Conservation (phyloP, 2,888 invertebrate species). For the Lasioglossum oenotherae region DNA sequence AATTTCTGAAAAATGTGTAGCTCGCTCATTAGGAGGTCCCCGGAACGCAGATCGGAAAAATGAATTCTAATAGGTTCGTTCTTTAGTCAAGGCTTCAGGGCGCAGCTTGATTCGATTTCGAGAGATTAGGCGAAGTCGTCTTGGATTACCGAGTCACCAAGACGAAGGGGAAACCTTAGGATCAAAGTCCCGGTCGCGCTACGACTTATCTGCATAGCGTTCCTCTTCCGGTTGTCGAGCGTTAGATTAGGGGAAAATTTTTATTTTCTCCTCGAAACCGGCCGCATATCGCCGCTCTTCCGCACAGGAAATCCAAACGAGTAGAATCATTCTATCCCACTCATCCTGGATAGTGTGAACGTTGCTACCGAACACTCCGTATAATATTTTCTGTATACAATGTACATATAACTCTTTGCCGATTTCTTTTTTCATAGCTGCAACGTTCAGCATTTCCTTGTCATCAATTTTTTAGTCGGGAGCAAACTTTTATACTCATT, state of each 20-base stretch:
- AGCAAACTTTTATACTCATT: no score
- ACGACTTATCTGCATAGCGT: constrained; percentile 68
- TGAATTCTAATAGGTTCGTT: constrained; percentile 46
- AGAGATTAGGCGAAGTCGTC: constrained; percentile 72
- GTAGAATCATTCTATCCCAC: constrained; percentile 2
- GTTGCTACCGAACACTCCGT: background rate
- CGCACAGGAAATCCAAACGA: background rate
- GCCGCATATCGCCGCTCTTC: background rate
- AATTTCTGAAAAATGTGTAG: background rate
- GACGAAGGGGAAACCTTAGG: constrained; percentile 81
- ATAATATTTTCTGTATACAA: background rate
- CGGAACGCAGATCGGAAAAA: background rate
- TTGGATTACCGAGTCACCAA: constrained; percentile 79
- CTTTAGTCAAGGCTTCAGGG: constrained; percentile 65
- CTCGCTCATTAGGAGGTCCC: no score
- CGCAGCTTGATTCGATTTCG: constrained; percentile 68
- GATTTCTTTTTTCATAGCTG: background rate
- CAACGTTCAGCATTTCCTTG: background rate
- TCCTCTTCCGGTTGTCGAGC: constrained; percentile 60
- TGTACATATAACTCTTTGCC: background rate
- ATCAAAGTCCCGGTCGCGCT: constrained; percentile 78
- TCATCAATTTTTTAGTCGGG: background rate
- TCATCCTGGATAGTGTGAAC: background rate
- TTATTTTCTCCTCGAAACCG: background rate
- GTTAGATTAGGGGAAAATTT: constrained; percentile 37